Evolutionary conservation across 2,888 invertebrate species (phyloP).

Genomic region (Melanophora roralis): DNA sequence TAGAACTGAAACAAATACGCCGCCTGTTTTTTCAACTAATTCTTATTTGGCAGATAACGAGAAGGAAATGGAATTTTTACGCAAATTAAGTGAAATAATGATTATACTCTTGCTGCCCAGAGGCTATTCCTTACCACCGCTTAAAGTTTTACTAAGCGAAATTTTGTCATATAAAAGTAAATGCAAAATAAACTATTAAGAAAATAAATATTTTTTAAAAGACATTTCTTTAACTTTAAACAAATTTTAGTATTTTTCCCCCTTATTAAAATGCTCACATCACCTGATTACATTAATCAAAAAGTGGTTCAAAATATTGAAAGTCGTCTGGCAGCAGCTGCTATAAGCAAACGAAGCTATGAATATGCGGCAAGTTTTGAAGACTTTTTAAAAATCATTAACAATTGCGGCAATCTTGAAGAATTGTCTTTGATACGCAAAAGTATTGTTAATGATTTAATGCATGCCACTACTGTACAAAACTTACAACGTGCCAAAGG

Average conservation of each 20-base stretch:
- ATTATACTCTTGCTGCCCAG: conserved; percentile 89
- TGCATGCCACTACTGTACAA: conserved; percentile 95
- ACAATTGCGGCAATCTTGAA: conserved; percentile 87
- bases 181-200: conserved; percentile 10
- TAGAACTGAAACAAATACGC: conserved; percentile 81
- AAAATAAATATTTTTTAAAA: neutral
- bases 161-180: conserved; percentile 90
- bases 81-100: conserved; percentile 89
- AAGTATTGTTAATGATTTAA: conserved; percentile 93
- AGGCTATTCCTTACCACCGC: conserved; percentile 87
- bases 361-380: conserved; percentile 94
- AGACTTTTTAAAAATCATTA: conserved; percentile 90
- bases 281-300: conserved; percentile 94
- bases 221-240: neutral
- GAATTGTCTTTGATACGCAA: conserved; percentile 89
- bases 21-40: conserved; percentile 85
- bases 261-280: conserved; percentile 88
- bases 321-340: conserved; percentile 86
- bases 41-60: conserved; percentile 86
- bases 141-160: conserved; percentile 89
- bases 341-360: conserved; percentile 88
- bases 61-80: conserved; percentile 87
- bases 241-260: conserved; percentile 84
- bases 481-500: conserved; percentile 92
- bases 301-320: conserved; percentile 90